phyloP scores from a whole-genome alignment of 2,888 invertebrate species.

The Anthoptus insignis region DNA sequence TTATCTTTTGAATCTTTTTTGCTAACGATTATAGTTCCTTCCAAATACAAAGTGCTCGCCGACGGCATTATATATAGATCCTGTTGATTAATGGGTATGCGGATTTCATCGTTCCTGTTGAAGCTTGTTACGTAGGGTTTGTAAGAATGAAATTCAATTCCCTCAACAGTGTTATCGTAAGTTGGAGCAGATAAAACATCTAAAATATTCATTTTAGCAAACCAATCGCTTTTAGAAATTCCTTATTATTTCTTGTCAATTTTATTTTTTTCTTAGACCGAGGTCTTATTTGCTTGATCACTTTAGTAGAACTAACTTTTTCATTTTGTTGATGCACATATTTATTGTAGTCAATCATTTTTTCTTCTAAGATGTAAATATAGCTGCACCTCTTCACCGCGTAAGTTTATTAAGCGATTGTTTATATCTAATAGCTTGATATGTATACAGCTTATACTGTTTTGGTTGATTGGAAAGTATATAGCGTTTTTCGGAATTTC shows the following conservation, averaged over 20 bases:
- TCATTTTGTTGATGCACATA: neutral
- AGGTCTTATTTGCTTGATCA: neutral
- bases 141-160: slow-evolving; percentile 44
- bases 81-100: slow-evolving; percentile 41
- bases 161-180: slow-evolving; percentile 41
- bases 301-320: neutral
- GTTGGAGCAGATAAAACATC: slow-evolving; percentile 13
- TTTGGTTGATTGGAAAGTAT: slow-evolving; percentile 1
- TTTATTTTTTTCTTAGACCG: slow-evolving; percentile 34
- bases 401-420: neutral
- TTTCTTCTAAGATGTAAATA: neutral
- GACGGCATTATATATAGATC: slow-evolving; percentile 44
- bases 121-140: slow-evolving; percentile 45
- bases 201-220: slow-evolving; percentile 22
- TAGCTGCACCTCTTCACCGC: neutral
- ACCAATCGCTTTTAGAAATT: slow-evolving; percentile 37
- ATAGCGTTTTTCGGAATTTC: slow-evolving; percentile 1
- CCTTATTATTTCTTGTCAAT: slow-evolving; percentile 37
- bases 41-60: slow-evolving; percentile 34
- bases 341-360: neutral
- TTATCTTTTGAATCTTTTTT: neutral
- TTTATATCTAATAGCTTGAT: neutral
- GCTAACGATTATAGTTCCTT: neutral
- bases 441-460: neutral
- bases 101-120: slow-evolving; percentile 45